A percentile compares a stretch with the other conserved stretches of the same genome.
These are phyloP conservation scores for Nycticorax nycticorax DNA, from an alignment of 2,113 vertebrate genomes.

Conservation along the genomic window DNA sequence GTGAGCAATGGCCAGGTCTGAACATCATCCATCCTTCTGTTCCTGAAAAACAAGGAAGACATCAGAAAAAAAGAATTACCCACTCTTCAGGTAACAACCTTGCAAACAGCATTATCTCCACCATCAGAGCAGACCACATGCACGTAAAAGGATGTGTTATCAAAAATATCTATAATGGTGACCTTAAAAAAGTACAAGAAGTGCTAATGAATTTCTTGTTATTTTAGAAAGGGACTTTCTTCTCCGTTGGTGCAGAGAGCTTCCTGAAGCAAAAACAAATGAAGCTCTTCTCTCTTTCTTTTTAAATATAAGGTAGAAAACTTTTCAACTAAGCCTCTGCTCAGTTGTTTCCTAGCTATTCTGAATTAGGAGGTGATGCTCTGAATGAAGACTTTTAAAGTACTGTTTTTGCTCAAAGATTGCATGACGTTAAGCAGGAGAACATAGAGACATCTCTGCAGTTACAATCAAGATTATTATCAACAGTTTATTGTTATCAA, in stretches of 20 bases:
- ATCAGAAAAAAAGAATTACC: background rate
- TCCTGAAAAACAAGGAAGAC: conserved; percentile 31
- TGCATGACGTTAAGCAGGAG: background rate
- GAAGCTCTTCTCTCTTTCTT: conserved; percentile 36
- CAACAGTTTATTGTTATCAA: background rate
- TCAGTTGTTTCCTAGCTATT: background rate
- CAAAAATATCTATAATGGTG: conserved; percentile 70
- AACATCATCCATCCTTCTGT: background rate
- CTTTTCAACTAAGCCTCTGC: background rate
- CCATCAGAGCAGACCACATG: conserved; percentile 36
- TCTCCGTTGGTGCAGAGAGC: background rate
- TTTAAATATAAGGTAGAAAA: background rate
- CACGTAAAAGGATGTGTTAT: conserved; percentile 63
- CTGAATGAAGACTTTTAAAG: background rate
- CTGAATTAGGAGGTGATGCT: background rate
- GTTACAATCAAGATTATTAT: background rate
- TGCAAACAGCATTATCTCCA: conserved; percentile 55
- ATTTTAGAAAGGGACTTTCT: conserved; percentile 72
- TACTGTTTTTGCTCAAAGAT: background rate
- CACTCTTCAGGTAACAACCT: conserved; percentile 2
- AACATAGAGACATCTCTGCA: background rate
- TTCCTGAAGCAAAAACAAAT: conserved; percentile 66
- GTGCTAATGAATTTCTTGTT: conserved; percentile 69
- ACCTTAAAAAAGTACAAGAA: conserved; percentile 66
- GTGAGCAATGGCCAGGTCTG: background rate